Conservation (phyloP, 1,140 invertebrate genomes). For the Drosophila lini region DNA sequence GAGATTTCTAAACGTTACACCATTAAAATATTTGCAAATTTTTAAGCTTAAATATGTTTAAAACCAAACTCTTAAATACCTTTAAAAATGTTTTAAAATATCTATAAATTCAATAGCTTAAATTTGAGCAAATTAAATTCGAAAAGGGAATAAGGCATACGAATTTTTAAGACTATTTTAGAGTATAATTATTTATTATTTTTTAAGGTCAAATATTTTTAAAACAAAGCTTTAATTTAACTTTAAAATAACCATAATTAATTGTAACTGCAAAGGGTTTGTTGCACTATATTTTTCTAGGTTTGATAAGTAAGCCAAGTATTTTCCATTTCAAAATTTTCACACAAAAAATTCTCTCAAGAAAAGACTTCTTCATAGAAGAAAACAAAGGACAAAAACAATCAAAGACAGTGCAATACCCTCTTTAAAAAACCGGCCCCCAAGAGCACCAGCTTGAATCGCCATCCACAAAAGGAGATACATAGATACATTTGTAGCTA, state of each 20-base stretch:
- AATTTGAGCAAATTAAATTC: no score
- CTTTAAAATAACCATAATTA: no score
- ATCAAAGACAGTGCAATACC: slow-evolving; percentile 13
- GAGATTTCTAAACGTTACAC: not conserved
- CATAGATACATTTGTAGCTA: slow-evolving; percentile 77
- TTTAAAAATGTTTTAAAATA: not conserved
- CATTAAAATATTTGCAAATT: not conserved
- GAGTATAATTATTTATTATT: no score
- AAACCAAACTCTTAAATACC: not conserved
- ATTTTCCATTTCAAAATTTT: not conserved
- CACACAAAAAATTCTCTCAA: not conserved
- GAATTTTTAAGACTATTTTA: no score
- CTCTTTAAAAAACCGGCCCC: slow-evolving; percentile 61
- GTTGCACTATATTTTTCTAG: no score
- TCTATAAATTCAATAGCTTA: no score
- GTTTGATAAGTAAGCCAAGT: no score
- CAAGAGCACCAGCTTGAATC: slow-evolving; percentile 50
- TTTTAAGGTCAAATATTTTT: no score
- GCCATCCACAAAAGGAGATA: slow-evolving; percentile 57
- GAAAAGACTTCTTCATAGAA: not conserved
- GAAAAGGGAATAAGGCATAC: no score
- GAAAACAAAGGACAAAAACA: not conserved
- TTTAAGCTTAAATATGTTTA: not conserved
- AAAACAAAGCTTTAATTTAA: no score
- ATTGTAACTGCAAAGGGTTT: no score